Evolutionary conservation across 2,113 vertebrate species (phyloP).

Genomic region (Strigops habroptila): DNA sequence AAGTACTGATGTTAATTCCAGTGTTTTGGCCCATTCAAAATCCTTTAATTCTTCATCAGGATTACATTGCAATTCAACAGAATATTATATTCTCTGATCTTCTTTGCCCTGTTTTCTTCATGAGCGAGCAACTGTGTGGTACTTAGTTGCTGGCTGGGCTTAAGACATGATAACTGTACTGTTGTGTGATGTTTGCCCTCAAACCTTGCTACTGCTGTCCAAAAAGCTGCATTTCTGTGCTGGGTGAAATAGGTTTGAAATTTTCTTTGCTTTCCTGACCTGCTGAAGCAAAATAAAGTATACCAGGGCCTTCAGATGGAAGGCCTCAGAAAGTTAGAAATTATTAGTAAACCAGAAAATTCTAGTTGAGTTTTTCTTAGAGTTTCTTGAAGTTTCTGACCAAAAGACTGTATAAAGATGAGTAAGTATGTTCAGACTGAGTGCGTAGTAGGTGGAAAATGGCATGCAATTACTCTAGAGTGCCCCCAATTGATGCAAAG

Average conservation of each 20-base stretch:
- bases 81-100: neutral
- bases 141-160: neutral
- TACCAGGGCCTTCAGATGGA: neutral
- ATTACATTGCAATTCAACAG: neutral
- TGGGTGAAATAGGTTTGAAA: neutral
- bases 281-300: neutral
- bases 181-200: neutral
- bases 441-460: neutral
- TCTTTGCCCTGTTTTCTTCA: neutral
- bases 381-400: neutral
- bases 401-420: neutral
- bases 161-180: neutral
- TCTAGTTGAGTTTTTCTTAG: neutral
- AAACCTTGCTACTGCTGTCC: neutral
- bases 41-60: neutral
- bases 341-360: neutral
- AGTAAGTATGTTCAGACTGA: neutral
- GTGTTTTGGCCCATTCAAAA: neutral
- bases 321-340: neutral
- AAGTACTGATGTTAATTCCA: neutral
- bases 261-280: neutral
- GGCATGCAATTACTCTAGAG: neutral
- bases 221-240: neutral
- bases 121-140: neutral
- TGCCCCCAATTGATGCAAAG: neutral